A percentile compares a stretch with the other conserved stretches of the same genome.
phyloP scores from a whole-genome alignment of 1,140 invertebrate genomes.

The Agraylea sexmaculata region DNA sequence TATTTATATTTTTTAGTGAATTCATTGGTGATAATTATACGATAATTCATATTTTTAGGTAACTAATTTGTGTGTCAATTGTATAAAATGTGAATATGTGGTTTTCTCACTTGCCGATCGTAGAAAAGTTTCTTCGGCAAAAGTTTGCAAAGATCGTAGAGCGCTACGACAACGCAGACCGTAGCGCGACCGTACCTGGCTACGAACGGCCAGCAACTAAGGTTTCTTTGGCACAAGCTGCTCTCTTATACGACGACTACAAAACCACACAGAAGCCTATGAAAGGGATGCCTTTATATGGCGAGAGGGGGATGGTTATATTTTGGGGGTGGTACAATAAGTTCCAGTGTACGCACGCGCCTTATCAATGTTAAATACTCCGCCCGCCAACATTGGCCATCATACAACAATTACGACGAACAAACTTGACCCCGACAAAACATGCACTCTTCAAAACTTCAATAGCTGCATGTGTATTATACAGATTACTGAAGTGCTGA shows the following conservation, averaged over 20 bases:
- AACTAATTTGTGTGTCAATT: too few species aligned
- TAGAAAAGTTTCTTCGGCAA: too few species aligned
- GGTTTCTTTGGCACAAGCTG: too few species aligned
- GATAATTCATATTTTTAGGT: too few species aligned
- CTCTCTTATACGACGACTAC: too few species aligned
- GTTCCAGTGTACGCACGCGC: constrained; percentile 16
- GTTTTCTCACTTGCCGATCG: too few species aligned
- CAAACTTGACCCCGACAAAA: constrained; percentile 3
- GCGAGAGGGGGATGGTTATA: constrained; percentile 10
- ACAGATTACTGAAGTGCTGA: constrained; percentile 1
- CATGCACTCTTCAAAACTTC: too few species aligned
- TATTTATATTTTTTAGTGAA: too few species aligned
- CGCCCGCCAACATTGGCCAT: constrained; percentile 8
- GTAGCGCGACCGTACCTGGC: constrained; percentile 9
- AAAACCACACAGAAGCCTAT: too few species aligned
- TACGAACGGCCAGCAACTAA: constrained; percentile 17
- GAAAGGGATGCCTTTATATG: constrained; percentile 11
- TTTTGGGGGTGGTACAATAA: constrained; percentile 12
- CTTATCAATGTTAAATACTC: constrained; percentile 12
- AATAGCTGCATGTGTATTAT: too few species aligned
- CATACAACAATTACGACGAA: constrained; percentile 19
- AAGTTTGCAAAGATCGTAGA: constrained; percentile 8
- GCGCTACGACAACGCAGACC: constrained; percentile 6
- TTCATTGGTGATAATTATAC: too few species aligned
- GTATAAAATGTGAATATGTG: too few species aligned